Conservation (phyloP, 92 coral and sea anemone genomes). For the Palythoa grandis region DNA sequence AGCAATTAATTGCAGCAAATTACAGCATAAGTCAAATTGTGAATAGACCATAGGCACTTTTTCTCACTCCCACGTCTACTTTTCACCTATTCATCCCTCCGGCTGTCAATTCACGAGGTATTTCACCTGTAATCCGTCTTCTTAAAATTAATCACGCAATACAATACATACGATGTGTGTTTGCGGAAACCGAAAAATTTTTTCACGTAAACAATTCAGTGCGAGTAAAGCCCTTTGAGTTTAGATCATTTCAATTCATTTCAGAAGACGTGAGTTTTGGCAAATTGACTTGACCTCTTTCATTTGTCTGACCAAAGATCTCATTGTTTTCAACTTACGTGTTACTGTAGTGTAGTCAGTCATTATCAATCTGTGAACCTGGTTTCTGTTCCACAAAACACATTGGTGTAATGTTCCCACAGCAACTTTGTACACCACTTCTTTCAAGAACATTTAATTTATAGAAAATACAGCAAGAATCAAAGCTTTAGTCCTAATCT, state of each 20-base stretch:
- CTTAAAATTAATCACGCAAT: not conserved
- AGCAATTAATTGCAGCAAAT: too few relatives aligned
- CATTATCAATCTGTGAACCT: not conserved
- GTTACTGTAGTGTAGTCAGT: not conserved
- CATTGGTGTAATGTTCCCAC: not conserved
- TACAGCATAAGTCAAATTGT: too few relatives aligned
- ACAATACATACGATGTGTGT: not conserved
- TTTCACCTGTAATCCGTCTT: not conserved
- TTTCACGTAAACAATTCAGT: constrained; percentile 10
- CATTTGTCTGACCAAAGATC: not conserved
- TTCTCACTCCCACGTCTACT: not conserved
- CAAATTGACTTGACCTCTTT: constrained; percentile 2
- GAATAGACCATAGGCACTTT: too few relatives aligned
- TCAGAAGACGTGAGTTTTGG: not conserved
- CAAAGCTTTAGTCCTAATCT: not conserved
- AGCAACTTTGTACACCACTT: not conserved
- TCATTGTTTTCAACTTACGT: too few relatives aligned
- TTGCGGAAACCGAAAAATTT: constrained; percentile 2
- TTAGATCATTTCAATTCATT: not conserved
- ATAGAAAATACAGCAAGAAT: not conserved
- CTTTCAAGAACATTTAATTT: not conserved
- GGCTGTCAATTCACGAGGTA: not conserved
- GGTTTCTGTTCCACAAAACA: not conserved
- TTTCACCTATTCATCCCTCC: not conserved
- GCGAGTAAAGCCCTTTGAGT: constrained; percentile 3